A percentile compares a stretch with the other conserved stretches of the same genome.
phyloP scores from a whole-genome alignment of 2,113 vertebrate genomes.

The Aspiorhynchus laticeps region DNA sequence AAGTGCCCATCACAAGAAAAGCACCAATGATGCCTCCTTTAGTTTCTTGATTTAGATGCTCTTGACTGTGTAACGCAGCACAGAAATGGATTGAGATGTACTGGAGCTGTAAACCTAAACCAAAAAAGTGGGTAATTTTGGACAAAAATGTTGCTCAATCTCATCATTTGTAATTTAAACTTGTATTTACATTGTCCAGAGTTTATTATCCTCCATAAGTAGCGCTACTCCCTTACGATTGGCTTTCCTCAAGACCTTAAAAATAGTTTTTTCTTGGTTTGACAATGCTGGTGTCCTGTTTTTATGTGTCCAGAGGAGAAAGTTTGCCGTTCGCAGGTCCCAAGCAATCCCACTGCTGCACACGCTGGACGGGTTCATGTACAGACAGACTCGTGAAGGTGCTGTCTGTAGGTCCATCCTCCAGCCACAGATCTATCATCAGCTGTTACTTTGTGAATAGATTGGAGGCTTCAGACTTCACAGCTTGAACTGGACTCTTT shows the following conservation, averaged over 20 bases:
- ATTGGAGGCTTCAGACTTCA: slow-evolving; percentile 70
- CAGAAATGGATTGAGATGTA: not conserved
- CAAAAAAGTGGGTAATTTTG: slow-evolving; percentile 44
- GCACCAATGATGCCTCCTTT: slow-evolving; percentile 60
- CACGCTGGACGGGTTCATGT: slow-evolving; percentile 62
- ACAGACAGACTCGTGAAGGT: slow-evolving; percentile 56
- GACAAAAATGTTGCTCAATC: not conserved
- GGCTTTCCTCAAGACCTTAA: not conserved
- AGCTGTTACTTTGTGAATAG: slow-evolving; percentile 70
- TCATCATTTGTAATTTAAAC: slow-evolving; percentile 7
- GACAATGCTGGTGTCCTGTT: slow-evolving; percentile 50
- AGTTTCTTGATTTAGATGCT: slow-evolving; percentile 14
- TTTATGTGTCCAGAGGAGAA: slow-evolving; percentile 51
- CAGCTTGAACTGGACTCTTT: slow-evolving; percentile 67
- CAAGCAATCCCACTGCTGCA: slow-evolving; percentile 73
- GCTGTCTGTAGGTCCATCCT: slow-evolving; percentile 64
- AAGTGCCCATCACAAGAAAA: slow-evolving; percentile 60
- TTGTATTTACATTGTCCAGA: slow-evolving; percentile 42
- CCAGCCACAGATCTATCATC: slow-evolving; percentile 58
- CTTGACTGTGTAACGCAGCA: slow-evolving; percentile 15
- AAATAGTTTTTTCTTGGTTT: slow-evolving; percentile 55
- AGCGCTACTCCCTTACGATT: slow-evolving; percentile 46
- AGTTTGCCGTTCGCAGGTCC: slow-evolving; percentile 68
- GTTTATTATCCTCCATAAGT: slow-evolving; percentile 52
- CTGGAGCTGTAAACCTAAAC: slow-evolving; percentile 41